phyloP scores from a whole-genome alignment of 2,797 vertebrate species.

The Cuculus canorus region DNA sequence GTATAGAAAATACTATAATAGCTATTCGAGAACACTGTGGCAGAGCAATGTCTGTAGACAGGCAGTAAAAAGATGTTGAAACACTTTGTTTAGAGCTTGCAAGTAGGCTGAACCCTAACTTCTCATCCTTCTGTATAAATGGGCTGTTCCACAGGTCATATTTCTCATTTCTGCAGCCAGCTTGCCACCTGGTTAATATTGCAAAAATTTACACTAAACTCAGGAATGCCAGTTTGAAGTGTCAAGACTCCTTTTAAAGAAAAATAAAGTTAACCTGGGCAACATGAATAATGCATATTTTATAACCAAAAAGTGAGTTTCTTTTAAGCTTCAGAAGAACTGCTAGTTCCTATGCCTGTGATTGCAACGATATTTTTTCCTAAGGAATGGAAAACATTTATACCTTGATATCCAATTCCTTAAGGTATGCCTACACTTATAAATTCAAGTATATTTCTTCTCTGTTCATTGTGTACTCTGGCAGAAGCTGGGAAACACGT shows the following conservation, averaged over 20 bases:
- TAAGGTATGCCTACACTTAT: constrained; percentile 25
- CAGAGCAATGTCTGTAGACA: neutral
- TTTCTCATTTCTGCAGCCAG: constrained; percentile 53
- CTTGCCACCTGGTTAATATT: constrained; percentile 61
- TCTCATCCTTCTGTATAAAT: constrained; percentile 58
- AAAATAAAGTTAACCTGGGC: constrained; percentile 66
- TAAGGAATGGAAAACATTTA: constrained; percentile 40
- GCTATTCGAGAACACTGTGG: neutral
- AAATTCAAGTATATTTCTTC: constrained; percentile 41
- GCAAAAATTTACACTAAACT: constrained; percentile 61
- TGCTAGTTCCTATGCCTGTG: neutral
- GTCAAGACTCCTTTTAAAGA: constrained; percentile 57
- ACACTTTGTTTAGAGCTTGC: neutral
- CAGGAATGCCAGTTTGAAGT: constrained; percentile 44
- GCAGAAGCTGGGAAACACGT: neutral
- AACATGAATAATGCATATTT: constrained; percentile 63
- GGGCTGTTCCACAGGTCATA: constrained; percentile 44
- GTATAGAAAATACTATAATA: neutral
- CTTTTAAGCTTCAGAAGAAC: constrained; percentile 44
- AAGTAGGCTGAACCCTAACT: constrained; percentile 29
- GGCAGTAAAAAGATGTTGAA: neutral
- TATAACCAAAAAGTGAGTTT: constrained; percentile 21
- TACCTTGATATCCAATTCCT: constrained; percentile 36
- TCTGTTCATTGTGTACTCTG: neutral
- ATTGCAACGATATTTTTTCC: constrained; percentile 24